A percentile compares a stretch with the other conserved stretches of the same genome.
Evolutionary conservation across 1,140 invertebrate species (phyloP).

Genomic region (Eufriesea mexicana): DNA sequence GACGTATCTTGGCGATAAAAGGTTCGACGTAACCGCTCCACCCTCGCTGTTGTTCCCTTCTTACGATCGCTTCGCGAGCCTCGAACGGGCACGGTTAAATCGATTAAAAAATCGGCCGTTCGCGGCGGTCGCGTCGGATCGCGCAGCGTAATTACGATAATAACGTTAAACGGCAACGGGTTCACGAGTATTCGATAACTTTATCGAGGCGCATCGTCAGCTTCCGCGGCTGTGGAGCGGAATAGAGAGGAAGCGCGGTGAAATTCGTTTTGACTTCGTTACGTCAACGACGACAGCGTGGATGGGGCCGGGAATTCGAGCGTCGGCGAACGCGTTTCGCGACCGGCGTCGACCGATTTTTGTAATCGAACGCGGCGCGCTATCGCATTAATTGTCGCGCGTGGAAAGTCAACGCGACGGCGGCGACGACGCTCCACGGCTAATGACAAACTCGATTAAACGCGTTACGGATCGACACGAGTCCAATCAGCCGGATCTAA

Average conservation of each 20-base stretch:
- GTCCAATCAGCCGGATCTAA: not conserved
- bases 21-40: too few relatives aligned
- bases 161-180: not conserved
- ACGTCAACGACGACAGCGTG: not conserved
- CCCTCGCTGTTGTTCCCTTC: not conserved
- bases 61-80: not conserved
- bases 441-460: constrained; percentile 32
- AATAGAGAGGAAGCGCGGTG: not conserved
- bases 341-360: not conserved
- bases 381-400: not conserved
- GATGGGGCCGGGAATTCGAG: not conserved
- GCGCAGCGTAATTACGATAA: constrained; percentile 13
- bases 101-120: not conserved
- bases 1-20: constrained; percentile 15
- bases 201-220: constrained; percentile 4
- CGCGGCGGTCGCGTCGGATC: not conserved
- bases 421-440: not conserved
- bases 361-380: not conserved
- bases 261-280: constrained; percentile 23
- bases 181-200: constrained; percentile 19
- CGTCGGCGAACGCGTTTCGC: not conserved
- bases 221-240: not conserved
- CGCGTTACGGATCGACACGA: constrained; percentile 3
- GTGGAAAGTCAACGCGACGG: constrained; percentile 6
- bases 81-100: not conserved